Evolutionary conservation across 2,888 invertebrate genomes (phyloP).

Genomic region (Metallyticus violacea): DNA sequence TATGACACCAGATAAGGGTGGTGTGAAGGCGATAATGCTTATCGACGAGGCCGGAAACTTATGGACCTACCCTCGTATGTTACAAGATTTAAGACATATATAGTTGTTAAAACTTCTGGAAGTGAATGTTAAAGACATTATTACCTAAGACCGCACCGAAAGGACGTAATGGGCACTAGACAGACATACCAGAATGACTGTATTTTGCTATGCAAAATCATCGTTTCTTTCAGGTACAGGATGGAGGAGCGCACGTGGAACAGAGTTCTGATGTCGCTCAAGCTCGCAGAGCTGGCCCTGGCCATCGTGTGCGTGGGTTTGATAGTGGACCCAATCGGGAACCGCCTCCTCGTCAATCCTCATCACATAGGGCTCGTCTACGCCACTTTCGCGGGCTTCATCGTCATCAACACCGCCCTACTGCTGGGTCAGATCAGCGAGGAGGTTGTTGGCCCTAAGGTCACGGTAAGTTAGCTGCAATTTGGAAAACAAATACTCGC

Average conservation of each 20-base stretch:
- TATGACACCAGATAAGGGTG: too few relatives aligned
- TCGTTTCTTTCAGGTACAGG: not conserved
- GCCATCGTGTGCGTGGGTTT: conserved; percentile 61
- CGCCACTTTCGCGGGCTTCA: conserved; percentile 62
- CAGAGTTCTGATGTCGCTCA: not conserved
- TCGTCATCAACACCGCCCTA: conserved; percentile 62
- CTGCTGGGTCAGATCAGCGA: conserved; percentile 59
- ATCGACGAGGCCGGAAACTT: too few relatives aligned
- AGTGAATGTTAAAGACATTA: too few relatives aligned
- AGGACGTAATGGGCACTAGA: too few relatives aligned
- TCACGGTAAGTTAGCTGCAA: conserved; percentile 53
- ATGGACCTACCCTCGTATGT: too few relatives aligned
- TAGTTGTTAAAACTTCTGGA: too few relatives aligned
- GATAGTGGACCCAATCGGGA: conserved; percentile 61
- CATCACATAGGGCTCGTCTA: conserved; percentile 64
- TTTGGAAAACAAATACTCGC: too few relatives aligned
- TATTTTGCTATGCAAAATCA: too few relatives aligned
- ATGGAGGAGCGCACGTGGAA: not conserved
- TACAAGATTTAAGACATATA: too few relatives aligned
- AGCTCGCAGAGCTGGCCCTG: conserved; percentile 51
- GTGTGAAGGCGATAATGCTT: too few relatives aligned
- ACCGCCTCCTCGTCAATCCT: conserved; percentile 53
- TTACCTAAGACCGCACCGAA: too few relatives aligned
- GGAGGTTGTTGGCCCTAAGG: conserved; percentile 59
- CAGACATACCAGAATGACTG: too few relatives aligned